A percentile compares a stretch with the other conserved stretches of the same genome.
Conservation (phyloP, 2,797 vertebrate species). For the Hozukius guyotensis region DNA sequence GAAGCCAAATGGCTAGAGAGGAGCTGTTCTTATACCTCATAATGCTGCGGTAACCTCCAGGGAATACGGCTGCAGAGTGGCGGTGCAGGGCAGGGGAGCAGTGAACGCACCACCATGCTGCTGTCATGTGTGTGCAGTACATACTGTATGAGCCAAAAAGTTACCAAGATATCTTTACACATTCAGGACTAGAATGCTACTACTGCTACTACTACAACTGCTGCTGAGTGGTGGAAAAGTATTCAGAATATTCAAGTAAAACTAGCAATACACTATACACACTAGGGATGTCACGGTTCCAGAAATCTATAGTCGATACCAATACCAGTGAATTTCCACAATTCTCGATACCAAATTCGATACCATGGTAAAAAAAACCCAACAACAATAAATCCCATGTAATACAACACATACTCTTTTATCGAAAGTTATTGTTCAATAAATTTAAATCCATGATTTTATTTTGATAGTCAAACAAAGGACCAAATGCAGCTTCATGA, state of each 20-base stretch:
- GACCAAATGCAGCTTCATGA: neutral
- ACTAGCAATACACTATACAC: too few relatives aligned
- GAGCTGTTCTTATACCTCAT: constrained; percentile 65
- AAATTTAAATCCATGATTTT: neutral
- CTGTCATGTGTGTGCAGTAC: constrained; percentile 25
- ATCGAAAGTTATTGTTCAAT: too few relatives aligned
- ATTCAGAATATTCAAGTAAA: neutral
- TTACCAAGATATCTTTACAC: neutral
- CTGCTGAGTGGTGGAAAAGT: neutral
- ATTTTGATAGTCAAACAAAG: neutral
- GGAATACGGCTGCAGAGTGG: constrained; percentile 42
- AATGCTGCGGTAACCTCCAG: constrained; percentile 55
- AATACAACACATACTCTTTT: too few relatives aligned
- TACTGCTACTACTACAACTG: neutral
- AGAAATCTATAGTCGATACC: too few relatives aligned
- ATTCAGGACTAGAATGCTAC: neutral
- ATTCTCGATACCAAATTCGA: too few relatives aligned
- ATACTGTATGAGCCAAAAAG: constrained; percentile 30
- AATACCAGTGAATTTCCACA: too few relatives aligned
- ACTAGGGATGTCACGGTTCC: too few relatives aligned
- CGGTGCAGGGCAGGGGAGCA: constrained; percentile 16
- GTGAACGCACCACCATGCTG: constrained; percentile 8
- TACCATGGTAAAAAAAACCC: too few relatives aligned
- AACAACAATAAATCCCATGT: too few relatives aligned
- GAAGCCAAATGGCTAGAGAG: constrained; percentile 66